Evolutionary conservation across 2,113 vertebrate species (phyloP).

Genomic region (Sigmodon hispidus): DNA sequence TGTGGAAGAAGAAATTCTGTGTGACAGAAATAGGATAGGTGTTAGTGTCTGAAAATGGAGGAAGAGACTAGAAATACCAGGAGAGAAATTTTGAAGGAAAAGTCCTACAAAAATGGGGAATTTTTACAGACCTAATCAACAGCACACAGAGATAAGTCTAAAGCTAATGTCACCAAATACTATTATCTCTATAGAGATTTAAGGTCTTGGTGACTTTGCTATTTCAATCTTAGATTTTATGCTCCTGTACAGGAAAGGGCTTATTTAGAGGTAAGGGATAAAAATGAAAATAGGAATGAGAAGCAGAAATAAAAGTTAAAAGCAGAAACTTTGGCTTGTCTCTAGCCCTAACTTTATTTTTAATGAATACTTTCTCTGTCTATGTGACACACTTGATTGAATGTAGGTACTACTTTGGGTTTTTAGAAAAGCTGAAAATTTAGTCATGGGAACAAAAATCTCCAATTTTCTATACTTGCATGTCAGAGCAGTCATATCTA

Average conservation of each 20-base stretch:
- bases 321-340: constrained; percentile 15
- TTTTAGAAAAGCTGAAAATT: neutral
- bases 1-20: neutral
- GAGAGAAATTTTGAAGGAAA: neutral
- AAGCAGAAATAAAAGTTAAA: constrained; percentile 55
- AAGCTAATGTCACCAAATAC: constrained; percentile 56
- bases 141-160: constrained; percentile 52
- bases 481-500: neutral
- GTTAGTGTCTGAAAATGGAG: neutral
- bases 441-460: neutral
- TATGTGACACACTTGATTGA: neutral
- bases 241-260: neutral
- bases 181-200: constrained; percentile 40
- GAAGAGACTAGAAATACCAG: neutral
- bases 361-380: neutral
- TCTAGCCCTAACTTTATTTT: constrained; percentile 10
- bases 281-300: constrained; percentile 27
- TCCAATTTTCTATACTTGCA: neutral
- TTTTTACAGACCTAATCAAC: constrained; percentile 22
- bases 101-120: neutral
- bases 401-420: neutral
- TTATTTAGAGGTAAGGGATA: constrained; percentile 33
- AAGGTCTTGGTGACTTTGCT: neutral
- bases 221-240: constrained; percentile 43
- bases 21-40: neutral